Evolutionary conservation across 2,888 invertebrate species (phyloP), one percentile per base, ranked within the genome.

Genomic region (Pteria penguin): DNA sequence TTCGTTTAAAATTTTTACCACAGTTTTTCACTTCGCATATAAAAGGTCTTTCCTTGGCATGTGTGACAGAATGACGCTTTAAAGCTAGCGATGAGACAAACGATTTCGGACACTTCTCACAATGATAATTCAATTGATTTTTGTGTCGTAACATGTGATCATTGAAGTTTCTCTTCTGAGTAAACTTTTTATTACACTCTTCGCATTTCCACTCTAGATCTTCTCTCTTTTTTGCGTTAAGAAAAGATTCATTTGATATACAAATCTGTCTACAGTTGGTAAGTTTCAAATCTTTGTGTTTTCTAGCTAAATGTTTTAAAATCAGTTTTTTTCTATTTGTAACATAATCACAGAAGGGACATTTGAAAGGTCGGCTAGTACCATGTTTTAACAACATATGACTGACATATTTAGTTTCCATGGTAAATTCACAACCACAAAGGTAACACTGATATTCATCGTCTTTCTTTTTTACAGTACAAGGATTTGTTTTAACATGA

Each of bases 31-130:
- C 14, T 1, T 11, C 22, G 68, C 84, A 84, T n/a, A 58, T 45
- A 74, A 74, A 81, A 22, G 71, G 78, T 18, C 81, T 63, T 2
- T 58, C 65, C 2, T 67, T 66, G 29, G 54, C 69, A 65, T 84
- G 84, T 32, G 75, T 81, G n/a, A 70, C 74, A 18, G 57, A n/a
- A 72, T 84, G 84, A 18, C 82, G 71, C 33, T 81, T 82, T 33
- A 84, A 63, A 18, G 76, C 77, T 31, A 61, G 62, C 18, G 54
- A 31, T 45, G 81, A 75, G 33, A 73, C 26, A 72, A 74, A 83
- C 1, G 31, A 60, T 70, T 79, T 79, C 8, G 71, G 33, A 71
- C 82, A 82, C 2, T 69, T 65, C 22, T 63, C 65, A 75, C 81
- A 82, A 33, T 45, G n/a, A 14, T 57, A 62, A 27, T 66, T 57